Percentiles rank a stretch among this genome's conserved stretches.
Evolutionary conservation across 1,140 invertebrate species (phyloP).

Genomic region (Sitobion miscanthi): DNA sequence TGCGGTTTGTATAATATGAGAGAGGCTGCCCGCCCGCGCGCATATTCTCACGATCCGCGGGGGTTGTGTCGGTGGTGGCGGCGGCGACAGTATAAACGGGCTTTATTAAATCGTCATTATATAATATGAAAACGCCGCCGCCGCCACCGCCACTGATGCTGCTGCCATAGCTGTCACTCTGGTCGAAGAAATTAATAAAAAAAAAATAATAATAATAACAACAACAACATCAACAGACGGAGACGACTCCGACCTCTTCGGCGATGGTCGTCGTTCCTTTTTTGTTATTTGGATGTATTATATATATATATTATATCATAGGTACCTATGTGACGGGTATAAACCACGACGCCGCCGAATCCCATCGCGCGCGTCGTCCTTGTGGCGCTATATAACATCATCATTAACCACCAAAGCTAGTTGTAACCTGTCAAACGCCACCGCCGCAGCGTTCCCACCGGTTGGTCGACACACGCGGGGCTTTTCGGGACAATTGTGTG

Average conservation of each 20-base stretch:
- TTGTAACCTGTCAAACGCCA: constrained; percentile 53
- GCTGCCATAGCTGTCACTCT: constrained; percentile 6
- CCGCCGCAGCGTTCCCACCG: constrained; percentile 29
- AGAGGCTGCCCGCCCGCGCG: neutral
- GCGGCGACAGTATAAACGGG: constrained; percentile 16
- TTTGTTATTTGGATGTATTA: neutral
- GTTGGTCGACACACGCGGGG: neutral
- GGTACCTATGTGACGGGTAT: neutral
- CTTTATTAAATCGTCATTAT: constrained; percentile 38
- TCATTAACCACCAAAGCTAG: constrained; percentile 54
- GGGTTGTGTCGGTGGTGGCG: neutral
- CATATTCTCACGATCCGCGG: constrained; percentile 33
- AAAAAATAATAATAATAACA: neutral
- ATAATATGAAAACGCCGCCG: neutral
- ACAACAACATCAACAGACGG: neutral
- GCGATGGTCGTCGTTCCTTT: constrained; percentile 10
- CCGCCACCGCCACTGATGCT: too few relatives aligned
- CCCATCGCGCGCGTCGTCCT: constrained; percentile 43
- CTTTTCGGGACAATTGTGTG: constrained; percentile 27
- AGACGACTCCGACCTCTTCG: neutral
- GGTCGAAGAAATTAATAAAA: constrained; percentile 38
- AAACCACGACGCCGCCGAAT: constrained; percentile 24
- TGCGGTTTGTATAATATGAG: neutral
- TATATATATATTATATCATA: neutral
- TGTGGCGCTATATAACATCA: constrained; percentile 56